These are phyloP conservation scores for Chrysolina oricalcia DNA, from an alignment of 2,888 invertebrate species.

Conservation along the genomic window DNA sequence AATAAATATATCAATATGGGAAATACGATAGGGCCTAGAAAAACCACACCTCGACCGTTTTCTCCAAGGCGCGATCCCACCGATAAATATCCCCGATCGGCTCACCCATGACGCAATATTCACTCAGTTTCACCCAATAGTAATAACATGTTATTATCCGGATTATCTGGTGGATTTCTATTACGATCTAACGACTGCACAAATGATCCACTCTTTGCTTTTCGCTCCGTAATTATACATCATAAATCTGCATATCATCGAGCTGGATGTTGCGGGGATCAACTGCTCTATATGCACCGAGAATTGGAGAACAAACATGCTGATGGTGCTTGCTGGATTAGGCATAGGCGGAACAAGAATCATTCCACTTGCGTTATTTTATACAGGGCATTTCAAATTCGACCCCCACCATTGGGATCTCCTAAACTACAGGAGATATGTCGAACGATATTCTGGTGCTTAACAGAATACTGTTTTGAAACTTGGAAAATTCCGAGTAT, in stretches of 20 bases:
- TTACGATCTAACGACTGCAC: constrained; percentile 47
- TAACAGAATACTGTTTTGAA: no score
- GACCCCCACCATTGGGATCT: no score
- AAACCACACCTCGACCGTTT: constrained; percentile 11
- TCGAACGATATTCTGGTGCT: no score
- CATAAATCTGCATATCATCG: constrained; percentile 48
- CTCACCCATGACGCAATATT: constrained; percentile 20
- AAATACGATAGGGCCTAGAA: background rate
- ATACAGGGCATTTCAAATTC: no score
- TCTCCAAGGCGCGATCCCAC: constrained; percentile 2
- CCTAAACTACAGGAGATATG: no score
- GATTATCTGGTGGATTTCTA: constrained; percentile 40
- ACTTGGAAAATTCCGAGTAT: no score
- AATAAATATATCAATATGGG: no score
- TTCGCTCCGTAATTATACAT: constrained; percentile 43
- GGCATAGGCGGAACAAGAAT: constrained; percentile 17
- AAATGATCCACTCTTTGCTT: constrained; percentile 43
- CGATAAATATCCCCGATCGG: constrained; percentile 1
- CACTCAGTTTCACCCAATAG: constrained; percentile 2
- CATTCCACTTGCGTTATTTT: background rate
- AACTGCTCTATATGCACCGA: constrained; percentile 31
- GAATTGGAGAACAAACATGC: constrained; percentile 42
- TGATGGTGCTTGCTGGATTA: constrained; percentile 9
- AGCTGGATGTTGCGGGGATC: constrained; percentile 24
- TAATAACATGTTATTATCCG: constrained; percentile 47